Base-by-base conservation (phyloP, 2,113 vertebrate species). In the Brevimyrus niger region DNA sequence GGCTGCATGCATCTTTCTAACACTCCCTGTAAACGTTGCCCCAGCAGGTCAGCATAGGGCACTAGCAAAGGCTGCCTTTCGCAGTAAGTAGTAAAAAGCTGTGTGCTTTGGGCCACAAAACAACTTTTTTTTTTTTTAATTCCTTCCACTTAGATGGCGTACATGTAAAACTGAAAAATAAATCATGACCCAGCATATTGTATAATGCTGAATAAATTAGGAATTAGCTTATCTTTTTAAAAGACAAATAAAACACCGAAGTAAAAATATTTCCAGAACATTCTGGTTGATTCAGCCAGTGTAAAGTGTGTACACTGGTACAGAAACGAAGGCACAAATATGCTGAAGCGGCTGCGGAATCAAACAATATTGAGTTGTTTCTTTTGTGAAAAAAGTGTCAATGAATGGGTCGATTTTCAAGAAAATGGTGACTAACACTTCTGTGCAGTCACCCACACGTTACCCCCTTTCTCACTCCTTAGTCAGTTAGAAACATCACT, bases 371-470 rank as follows among this genome's bases (percentile, higher is more conserved):
- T 53, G 38, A 46, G 21, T 46, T 47, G 21, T 46, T 47, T 51
- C 86, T 85, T 73, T 91, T 73, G 85, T 90, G 87, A 91, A 61
- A 83, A 17, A 85, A 87, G 90, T 88, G 90, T 83, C 89, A 87
- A 86, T 84, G 55, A 82, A 85, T 88, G 58, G 15, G 48, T 89
- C 88, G 82, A 86, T 51, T 90, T 87, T 87, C 89, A 90, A 90
- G 91, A 92, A 91, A 93, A 88, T 84, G 86, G 90, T 90, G 90
- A 92, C 87, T 90, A 90, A 89, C 84, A 90, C 58, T 92, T 92
- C 88, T 87, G 90, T 91, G 58, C 91, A 91, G 53, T 89, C 88
- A 89, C 88, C 89, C 87, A 91, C 87, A 89, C 89, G 61, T 85
- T 46, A 87, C 21, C 53, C 61, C 89, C 90, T 84, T 90, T 92